Evolutionary conservation across 2,797 vertebrate genomes (phyloP), one percentile per base, ranked within the genome.

Genomic region (Taeniopygia guttata): DNA sequence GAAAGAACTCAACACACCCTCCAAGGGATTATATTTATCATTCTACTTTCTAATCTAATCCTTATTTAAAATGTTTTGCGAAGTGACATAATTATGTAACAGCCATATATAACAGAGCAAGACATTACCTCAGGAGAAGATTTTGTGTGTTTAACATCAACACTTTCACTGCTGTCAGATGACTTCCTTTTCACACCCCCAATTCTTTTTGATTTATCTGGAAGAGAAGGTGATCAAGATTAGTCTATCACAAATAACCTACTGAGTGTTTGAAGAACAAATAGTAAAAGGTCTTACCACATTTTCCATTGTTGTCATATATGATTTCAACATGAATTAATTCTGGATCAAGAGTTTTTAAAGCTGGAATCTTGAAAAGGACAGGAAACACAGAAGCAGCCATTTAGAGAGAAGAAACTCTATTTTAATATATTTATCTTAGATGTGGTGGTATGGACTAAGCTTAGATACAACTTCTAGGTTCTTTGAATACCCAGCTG

Each of bases 261-360:
- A 45, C 17, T 59, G 49, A 7, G 5, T 14, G 5, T 59, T 42
- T 40, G 16, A 91, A 85, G 45, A 11, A 75, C 23, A 68, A 72
- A 75, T 30, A 68, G 8, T 10, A 89, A 49, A 2, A 49, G 26
- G 23, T 89, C 97, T 98, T 97, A 98, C 98, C 97, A 89, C 96
- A 97, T 68, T 95, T 97, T 68, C 97, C 96, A 84, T 96, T 95
- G 75, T 96, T 98, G 85, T 97, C 97, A 52, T 98, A 97, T 38
- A 98, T 96, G 78, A 98, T 97, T 96, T 98, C 97, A 69, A 98
- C 98, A 7, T 98, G 98, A 95, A 98, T 98, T 86, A 98, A 92
- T 43, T 98, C 97, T 17, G 98, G 98, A 93, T 98, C 98, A 4
- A 98, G 97, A 84, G 97, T 97, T 96, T 98, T 98, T 94, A 98